A percentile compares a stretch with the other conserved stretches of the same genome.
phyloP scores from a whole-genome alignment of 2,888 invertebrate species.

The Sarcophaga variegata region DNA sequence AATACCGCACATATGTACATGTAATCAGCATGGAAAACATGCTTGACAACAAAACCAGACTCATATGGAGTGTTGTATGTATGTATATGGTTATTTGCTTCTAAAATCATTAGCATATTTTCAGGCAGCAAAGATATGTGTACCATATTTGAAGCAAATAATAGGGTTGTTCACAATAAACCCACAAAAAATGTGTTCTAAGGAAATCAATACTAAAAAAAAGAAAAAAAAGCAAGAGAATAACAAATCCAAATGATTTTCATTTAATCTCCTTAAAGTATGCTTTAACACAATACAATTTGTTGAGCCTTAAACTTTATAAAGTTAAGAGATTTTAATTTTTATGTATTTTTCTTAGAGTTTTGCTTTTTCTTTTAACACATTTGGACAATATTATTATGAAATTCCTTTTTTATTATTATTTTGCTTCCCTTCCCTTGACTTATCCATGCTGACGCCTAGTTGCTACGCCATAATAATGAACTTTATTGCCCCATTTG shows the following conservation, averaged over 20 bases:
- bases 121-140: conserved; percentile 3
- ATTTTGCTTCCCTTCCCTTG: background rate
- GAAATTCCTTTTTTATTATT: background rate
- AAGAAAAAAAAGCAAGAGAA: too few relatives aligned
- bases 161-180: background rate
- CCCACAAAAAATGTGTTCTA: too few relatives aligned
- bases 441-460: background rate
- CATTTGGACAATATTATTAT: background rate
- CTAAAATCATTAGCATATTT: conserved; percentile 45
- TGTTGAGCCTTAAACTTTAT: too few relatives aligned
- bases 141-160: background rate
- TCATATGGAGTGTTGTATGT: background rate
- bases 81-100: background rate
- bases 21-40: background rate
- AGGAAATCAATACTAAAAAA: too few relatives aligned
- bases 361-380: background rate
- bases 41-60: conserved; percentile 34
- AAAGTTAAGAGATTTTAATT: too few relatives aligned
- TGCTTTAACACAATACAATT: too few relatives aligned
- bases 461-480: background rate
- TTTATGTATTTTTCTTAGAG: too few relatives aligned
- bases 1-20: background rate
- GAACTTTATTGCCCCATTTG: conserved; percentile 28
- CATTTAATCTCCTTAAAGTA: too few relatives aligned
- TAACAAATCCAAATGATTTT: too few relatives aligned